Conservation (phyloP, 2,888 invertebrate genomes). For the Mactromeris polynyma region DNA sequence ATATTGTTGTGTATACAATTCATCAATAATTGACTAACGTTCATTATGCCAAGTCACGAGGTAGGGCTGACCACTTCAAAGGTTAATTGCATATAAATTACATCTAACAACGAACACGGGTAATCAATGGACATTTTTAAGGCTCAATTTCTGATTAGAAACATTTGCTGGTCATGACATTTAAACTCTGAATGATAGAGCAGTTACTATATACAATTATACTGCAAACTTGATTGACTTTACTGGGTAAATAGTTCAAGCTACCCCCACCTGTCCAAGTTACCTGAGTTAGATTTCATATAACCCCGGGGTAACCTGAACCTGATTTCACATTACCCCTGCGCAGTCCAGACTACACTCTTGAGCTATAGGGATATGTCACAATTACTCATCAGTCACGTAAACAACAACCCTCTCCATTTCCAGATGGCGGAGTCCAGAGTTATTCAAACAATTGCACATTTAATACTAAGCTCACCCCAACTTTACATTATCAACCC, state of each 20-base stretch:
- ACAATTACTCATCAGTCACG: not conserved
- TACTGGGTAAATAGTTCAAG: not conserved
- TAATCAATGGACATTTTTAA: not conserved
- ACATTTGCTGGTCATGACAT: not conserved
- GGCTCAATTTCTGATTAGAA: not conserved
- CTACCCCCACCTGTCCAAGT: not conserved
- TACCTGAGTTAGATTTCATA: not conserved
- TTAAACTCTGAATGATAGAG: not conserved
- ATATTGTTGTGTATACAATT: not conserved
- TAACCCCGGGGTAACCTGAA: not conserved
- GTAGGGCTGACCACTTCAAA: not conserved
- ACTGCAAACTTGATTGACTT: not conserved
- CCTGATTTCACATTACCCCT: not conserved
- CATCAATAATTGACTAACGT: not conserved
- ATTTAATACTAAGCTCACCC: too few species aligned
- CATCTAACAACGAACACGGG: not conserved
- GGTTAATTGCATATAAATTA: constrained; percentile 7
- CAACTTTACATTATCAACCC: too few species aligned
- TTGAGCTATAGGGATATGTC: not conserved
- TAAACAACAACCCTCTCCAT: not conserved
- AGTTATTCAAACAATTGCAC: too few species aligned
- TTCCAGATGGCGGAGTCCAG: too few species aligned
- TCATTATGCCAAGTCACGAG: constrained; percentile 18
- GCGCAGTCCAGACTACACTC: not conserved
- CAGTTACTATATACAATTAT: not conserved